Base-by-base conservation (phyloP, 2,113 vertebrate species). In the Seriola rivoliana region DNA sequence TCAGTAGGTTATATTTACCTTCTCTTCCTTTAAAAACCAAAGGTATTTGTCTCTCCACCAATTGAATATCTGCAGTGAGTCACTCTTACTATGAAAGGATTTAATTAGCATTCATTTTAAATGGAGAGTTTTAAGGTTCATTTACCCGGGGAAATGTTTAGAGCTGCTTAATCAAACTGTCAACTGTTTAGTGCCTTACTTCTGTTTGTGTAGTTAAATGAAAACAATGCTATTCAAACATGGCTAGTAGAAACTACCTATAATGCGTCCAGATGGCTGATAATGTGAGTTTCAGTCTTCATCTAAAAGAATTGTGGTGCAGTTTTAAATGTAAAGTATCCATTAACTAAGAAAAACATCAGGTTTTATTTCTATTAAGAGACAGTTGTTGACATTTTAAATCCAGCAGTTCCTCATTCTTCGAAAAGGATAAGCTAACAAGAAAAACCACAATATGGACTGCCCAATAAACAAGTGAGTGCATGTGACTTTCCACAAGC, bases 331-430 rank as follows among this genome's bases (percentile, higher is more conserved):
- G 29, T 46, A 3, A 57, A 57, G 1, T 5, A 8, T 69, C 46
- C 34, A 60, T 54, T 34, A 54, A 11, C 4, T 12, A 32, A 50
- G 4, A 10, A 58, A 12, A 46, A 12, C 4, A 60, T 50, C 16
- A 60, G 5, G 14, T 14, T 54, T 54, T 17, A 9, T 52, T 46
- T 8, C 5, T 23, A 6, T n/a, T 2, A 13, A 59, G 21, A 70
- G 40, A 40, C 23, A 32, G 13, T 21, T 55, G 63, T 38, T 83
- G 67, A 71, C 69, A 54, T 62, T 55, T 62, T 46, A 36, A 38
- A 65, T 16, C 14, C 5, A 13, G 46, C 36, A 62, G 9, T 57
- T 64, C 52, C 46, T 71, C 34, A 23, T 59, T 23, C 14, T 67
- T 55, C 59, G 29, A 13, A 17, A 44, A 52, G 66, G 2, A 11